Base-by-base conservation (phyloP, 2,888 invertebrate genomes). In the Nasonia oneida region DNA sequence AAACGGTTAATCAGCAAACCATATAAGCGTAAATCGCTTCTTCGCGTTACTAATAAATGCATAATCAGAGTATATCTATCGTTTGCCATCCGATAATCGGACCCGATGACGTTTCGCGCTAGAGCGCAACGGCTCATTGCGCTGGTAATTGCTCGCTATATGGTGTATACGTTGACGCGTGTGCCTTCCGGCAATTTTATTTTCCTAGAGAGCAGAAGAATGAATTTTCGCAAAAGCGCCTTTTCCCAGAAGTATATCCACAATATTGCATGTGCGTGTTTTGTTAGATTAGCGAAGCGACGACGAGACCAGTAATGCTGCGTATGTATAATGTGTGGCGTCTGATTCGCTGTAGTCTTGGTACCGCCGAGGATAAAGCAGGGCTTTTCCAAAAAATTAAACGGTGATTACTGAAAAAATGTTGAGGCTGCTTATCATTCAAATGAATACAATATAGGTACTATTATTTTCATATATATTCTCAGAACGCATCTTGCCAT, bases 211-310 rank as follows among this genome's bases (percentile, higher is more conserved):
- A 33, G 33, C 3, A 29, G 29, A 14, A 67, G 64, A 29, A 67
- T 67, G 64, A 67, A 67, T 67, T 67, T 67, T 67, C 64, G 14
- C 64, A 67, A 67, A 67, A 67, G 15, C 53, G 53, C 18, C 5
- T 18, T 53, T 53, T 53, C 53, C 53, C 18, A 53, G 53, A 53
- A 53, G 53, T 18, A 15, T 18, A 18, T 53, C 0, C 18, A 3
- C 15, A 18, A 53, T 18, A 3, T 6, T 15, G 15, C 6, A 53
- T 53, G 18, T 53, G 53, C 53, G 53, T 53, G 18, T 47, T 47
- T 47, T 47, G 47, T 47, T 53, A 53, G 6, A 37, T 37, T 53
- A 18, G 15, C 18, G 18, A 15, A 53, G 53, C 53, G 18, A 3
- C 18, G 3, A 53, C 15, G 15, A 4, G 15, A 53, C 15, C 3